Evolutionary conservation across 2,888 invertebrate genomes (phyloP).

Genomic region (Erebia ligea): DNA sequence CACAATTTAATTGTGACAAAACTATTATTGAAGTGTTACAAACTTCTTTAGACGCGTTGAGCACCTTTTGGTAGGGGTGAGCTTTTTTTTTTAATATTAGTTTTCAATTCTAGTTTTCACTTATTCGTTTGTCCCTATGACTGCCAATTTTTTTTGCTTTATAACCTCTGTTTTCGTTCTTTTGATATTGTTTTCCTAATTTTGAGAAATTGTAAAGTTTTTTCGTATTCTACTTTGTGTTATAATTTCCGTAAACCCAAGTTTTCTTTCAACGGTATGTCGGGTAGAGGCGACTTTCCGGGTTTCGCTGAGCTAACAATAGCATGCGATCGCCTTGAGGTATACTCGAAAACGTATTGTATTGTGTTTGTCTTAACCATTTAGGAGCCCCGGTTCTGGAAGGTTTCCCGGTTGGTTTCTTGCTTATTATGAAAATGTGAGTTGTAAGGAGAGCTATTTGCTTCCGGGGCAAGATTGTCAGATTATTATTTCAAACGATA

Average conservation of each 20-base stretch:
- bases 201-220: not conserved
- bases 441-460: not conserved
- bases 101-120: too few species aligned
- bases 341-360: not conserved
- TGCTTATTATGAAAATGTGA: not conserved
- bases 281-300: not conserved
- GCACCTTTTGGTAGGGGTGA: too few species aligned
- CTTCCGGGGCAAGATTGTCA: not conserved
- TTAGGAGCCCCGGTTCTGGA: not conserved
- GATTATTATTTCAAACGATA: not conserved
- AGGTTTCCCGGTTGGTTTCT: not conserved
- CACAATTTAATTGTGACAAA: too few species aligned
- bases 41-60: too few species aligned
- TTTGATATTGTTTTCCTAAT: too few species aligned
- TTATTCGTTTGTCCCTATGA: too few species aligned
- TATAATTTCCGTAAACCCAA: not conserved
- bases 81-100: too few species aligned
- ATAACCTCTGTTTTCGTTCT: too few species aligned
- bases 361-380: slow-evolving; percentile 8
- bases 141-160: too few species aligned
- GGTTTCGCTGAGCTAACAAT: not conserved
- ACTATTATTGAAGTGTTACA: too few species aligned
- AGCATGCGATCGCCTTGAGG: not conserved
- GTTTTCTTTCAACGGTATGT: not conserved
- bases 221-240: not conserved